A percentile compares a stretch with the other conserved stretches of the same genome.
These are phyloP conservation scores for Tupiocoris notatus DNA, from an alignment of 2,888 invertebrate species.

Conservation along the genomic window DNA sequence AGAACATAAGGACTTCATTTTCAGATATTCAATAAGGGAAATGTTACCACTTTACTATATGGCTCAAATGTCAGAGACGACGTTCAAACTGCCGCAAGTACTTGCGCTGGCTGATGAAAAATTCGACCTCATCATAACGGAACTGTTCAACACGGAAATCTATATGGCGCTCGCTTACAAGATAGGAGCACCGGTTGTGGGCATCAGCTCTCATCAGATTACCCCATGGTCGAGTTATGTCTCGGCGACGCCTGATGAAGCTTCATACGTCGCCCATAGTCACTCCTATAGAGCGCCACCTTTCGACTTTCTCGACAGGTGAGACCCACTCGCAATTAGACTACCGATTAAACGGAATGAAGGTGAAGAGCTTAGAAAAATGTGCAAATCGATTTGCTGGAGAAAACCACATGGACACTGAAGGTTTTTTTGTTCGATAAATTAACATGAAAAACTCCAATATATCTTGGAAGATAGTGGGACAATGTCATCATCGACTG, in stretches of 20 bases:
- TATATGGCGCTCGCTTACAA: constrained; percentile 20
- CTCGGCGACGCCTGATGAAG: constrained; percentile 61
- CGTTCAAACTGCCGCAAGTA: constrained; percentile 21
- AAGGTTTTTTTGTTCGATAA: too few relatives aligned
- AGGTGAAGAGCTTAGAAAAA: too few relatives aligned
- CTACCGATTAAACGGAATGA: too few relatives aligned
- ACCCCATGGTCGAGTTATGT: constrained; percentile 64
- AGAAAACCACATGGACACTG: too few relatives aligned
- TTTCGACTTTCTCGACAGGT: background rate
- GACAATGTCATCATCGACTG: too few relatives aligned
- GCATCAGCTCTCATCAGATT: constrained; percentile 60
- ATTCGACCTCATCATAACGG: constrained; percentile 25
- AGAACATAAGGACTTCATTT: too few relatives aligned
- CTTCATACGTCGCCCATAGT: constrained; percentile 59
- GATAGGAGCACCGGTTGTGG: constrained; percentile 47
- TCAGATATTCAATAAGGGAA: constrained; percentile 14
- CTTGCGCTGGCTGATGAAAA: constrained; percentile 32
- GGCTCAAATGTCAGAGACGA: constrained; percentile 14
- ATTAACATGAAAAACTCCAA: too few relatives aligned
- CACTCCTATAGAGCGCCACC: background rate
- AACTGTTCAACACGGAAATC: constrained; percentile 35
- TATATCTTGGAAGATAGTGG: too few relatives aligned
- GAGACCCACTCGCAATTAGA: too few relatives aligned
- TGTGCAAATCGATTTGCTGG: too few relatives aligned
- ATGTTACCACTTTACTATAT: constrained; percentile 6